Conservation (phyloP, 2,888 invertebrate genomes). For the Rhogogaster chlorosoma region DNA sequence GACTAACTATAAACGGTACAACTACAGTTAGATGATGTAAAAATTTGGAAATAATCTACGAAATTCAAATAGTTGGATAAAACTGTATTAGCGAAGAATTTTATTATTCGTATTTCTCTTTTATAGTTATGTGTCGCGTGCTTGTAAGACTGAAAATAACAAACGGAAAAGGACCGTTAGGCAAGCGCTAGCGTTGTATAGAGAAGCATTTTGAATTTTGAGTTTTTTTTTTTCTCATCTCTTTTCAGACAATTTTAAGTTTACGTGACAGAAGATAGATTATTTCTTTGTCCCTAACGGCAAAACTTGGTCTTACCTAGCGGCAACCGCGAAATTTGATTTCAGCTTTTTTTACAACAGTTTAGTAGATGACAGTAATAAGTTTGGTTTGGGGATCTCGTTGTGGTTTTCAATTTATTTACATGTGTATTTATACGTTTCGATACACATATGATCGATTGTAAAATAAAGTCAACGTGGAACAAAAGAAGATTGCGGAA, state of each 20-base stretch:
- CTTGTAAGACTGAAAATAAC: no score
- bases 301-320: no score
- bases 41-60: neutral
- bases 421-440: constrained; percentile 46
- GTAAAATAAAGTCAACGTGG: neutral
- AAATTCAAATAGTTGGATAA: neutral
- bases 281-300: no score
- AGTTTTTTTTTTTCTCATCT: no score
- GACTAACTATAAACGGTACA: no score
- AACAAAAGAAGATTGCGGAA: neutral
- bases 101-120: neutral
- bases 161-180: no score
- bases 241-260: no score
- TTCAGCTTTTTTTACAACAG: neutral
- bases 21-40: neutral
- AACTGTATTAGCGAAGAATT: neutral
- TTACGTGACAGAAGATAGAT: no score
- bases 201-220: no score
- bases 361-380: neutral
- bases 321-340: no score
- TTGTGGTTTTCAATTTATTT: constrained; percentile 42
- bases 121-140: neutral
- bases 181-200: no score
- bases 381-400: neutral
- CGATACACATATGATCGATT: constrained; percentile 36